A percentile compares a stretch with the other conserved stretches of the same genome.
phyloP scores from a whole-genome alignment of 2,113 vertebrate species.

The Ctenomys sociabilis region DNA sequence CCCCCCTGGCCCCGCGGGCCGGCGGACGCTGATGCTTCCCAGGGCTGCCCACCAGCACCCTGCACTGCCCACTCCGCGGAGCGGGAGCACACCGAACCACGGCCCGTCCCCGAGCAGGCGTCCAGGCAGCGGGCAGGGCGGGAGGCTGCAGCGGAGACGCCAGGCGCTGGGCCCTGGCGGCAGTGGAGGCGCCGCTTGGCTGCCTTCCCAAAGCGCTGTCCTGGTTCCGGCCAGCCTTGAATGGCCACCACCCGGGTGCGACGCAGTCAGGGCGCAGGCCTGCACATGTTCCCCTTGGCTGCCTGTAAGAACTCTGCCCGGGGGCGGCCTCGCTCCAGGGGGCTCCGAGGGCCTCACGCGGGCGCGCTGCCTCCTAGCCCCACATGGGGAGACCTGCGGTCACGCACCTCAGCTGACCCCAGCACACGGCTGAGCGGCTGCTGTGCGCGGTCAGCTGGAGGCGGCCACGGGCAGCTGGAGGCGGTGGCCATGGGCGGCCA shows the following conservation, averaged over 20 bases:
- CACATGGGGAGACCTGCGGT: too few species aligned
- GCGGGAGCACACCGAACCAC: too few species aligned
- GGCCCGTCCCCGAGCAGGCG: conserved; percentile 30
- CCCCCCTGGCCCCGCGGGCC: too few species aligned
- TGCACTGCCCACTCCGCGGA: too few species aligned
- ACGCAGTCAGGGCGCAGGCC: not conserved
- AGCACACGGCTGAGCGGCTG: too few species aligned
- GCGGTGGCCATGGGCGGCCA: not conserved
- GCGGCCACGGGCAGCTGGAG: not conserved
- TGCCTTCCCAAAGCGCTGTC: conserved; percentile 57
- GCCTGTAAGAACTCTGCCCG: not conserved
- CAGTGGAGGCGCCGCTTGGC: too few species aligned
- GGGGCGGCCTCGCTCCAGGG: conserved; percentile 10
- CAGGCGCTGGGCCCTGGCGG: not conserved
- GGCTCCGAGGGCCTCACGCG: not conserved
- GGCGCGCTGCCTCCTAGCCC: not conserved
- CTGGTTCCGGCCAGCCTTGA: not conserved
- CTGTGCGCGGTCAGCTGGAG: too few species aligned
- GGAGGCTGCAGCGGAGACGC: not conserved
- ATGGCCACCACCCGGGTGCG: not conserved
- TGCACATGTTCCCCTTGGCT: conserved; percentile 21
- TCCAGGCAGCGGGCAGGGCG: not conserved
- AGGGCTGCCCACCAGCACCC: too few species aligned
- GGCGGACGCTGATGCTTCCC: too few species aligned
- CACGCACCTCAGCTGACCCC: too few species aligned